A percentile compares a stretch with the other conserved stretches of the same genome.
Evolutionary conservation across 2,888 invertebrate species (phyloP).

Genomic region (Monopis laevigella): DNA sequence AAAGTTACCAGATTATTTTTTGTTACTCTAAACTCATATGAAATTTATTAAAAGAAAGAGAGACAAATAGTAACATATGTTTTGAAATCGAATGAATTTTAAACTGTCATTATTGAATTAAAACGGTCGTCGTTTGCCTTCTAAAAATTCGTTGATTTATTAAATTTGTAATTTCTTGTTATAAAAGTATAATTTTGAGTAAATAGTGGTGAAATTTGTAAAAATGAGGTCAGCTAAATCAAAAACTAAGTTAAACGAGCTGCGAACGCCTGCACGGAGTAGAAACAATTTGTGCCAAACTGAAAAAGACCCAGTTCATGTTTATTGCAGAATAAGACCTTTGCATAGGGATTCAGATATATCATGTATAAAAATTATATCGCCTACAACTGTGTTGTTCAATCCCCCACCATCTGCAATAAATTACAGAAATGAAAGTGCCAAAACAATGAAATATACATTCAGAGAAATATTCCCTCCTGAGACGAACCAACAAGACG

Average conservation of each 20-base stretch:
- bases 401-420: conserved; percentile 72
- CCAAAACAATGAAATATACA: conserved; percentile 77
- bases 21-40: no score
- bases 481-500: conserved; percentile 79
- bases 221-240: conserved; percentile 30
- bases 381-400: conserved; percentile 73
- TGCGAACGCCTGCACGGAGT: conserved; percentile 54
- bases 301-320: conserved; percentile 82
- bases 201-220: background rate
- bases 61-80: no score
- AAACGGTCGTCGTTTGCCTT: no score
- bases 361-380: conserved; percentile 75
- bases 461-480: conserved; percentile 90
- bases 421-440: conserved; percentile 65
- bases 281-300: conserved; percentile 43
- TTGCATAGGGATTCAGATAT: conserved; percentile 73
- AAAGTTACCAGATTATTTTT: no score
- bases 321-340: conserved; percentile 88
- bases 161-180: no score
- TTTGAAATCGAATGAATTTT: no score
- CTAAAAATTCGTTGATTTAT: no score
- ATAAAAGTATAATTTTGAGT: background rate
- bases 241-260: conserved; percentile 50
- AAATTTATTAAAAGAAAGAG: no score
- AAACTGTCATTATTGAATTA: no score